Conservation (phyloP, 2,113 vertebrate genomes). For the Oryctolagus cuniculus region DNA sequence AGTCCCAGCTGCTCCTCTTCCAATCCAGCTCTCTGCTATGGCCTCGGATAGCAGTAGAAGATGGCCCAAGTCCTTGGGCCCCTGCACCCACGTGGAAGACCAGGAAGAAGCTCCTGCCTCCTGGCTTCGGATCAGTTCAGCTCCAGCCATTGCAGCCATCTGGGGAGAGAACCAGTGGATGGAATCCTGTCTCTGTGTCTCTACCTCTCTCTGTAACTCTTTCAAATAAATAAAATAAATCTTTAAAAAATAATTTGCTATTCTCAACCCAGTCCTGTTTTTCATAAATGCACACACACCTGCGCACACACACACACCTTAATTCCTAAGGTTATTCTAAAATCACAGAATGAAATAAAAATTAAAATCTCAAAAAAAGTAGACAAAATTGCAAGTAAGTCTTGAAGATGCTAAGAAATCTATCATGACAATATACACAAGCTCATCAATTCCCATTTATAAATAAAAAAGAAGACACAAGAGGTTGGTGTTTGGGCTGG, state of each 20-base stretch:
- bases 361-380: background rate
- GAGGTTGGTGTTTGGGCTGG: background rate
- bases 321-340: slow-evolving; percentile 26
- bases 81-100: no score
- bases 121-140: no score
- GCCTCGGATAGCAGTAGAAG: no score
- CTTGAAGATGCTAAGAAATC: background rate
- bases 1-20: no score
- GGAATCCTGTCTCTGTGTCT: no score
- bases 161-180: no score
- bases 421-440: background rate
- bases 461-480: slow-evolving; percentile 21
- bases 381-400: background rate
- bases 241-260: background rate
- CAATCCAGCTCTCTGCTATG: no score
- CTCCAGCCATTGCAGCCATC: no score
- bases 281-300: background rate
- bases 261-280: background rate
- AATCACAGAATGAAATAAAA: slow-evolving; percentile 12
- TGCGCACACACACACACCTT: background rate
- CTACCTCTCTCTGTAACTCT: no score
- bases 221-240: no score
- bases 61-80: no score
- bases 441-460: background rate
- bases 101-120: no score